Evolutionary conservation across 2,113 vertebrate genomes (phyloP).

Genomic region (Panthera leo): DNA sequence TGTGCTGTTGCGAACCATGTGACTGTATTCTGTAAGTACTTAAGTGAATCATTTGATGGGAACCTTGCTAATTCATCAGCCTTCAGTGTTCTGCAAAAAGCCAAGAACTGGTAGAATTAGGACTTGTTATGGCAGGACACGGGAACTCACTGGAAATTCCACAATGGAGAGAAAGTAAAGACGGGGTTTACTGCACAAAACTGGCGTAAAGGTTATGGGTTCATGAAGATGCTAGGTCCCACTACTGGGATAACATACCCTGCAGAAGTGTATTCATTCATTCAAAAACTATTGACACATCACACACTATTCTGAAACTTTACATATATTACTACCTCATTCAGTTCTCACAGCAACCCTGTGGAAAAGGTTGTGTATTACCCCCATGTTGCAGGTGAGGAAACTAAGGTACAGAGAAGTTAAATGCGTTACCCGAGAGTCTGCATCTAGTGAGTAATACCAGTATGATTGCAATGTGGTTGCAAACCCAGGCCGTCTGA

Average conservation of each 20-base stretch:
- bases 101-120: not conserved
- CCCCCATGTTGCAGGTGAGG: not conserved
- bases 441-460: not conserved
- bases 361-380: not conserved
- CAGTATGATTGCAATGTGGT: not conserved
- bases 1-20: not conserved
- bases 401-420: not conserved
- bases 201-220: not conserved
- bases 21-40: not conserved
- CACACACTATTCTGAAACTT: not conserved
- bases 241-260: not conserved
- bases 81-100: not conserved
- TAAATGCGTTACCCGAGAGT: not conserved
- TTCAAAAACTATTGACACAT: not conserved
- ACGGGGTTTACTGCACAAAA: not conserved
- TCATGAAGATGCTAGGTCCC: not conserved
- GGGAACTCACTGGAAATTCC: conserved; percentile 7
- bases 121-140: not conserved
- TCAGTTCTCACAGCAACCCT: not conserved
- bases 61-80: not conserved
- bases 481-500: not conserved
- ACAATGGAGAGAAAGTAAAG: not conserved
- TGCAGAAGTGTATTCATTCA: not conserved
- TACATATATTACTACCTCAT: not conserved
- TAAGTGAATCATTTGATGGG: not conserved